Conservation (phyloP, 1,140 invertebrate species). For the Camponotus pennsylvanicus region DNA sequence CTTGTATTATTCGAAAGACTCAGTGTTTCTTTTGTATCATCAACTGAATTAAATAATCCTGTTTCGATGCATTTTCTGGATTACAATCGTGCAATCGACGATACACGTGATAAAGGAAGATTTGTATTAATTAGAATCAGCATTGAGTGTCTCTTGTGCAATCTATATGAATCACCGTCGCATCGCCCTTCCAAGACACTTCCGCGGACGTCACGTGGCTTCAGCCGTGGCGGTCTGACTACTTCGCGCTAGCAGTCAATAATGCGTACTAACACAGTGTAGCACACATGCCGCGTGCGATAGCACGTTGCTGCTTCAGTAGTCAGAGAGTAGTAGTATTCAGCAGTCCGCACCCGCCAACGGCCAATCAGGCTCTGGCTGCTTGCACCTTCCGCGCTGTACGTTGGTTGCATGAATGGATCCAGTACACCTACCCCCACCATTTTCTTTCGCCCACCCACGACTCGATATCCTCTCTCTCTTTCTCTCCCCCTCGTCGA, state of each 20-base stretch:
- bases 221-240: constrained; percentile 7
- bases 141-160: not conserved
- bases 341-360: constrained; percentile 58
- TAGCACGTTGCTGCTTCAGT: constrained; percentile 3
- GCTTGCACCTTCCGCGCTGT: constrained; percentile 72
- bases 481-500: constrained; percentile 20
- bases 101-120: too few relatives aligned
- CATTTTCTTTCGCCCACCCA: constrained; percentile 75
- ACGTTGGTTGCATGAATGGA: constrained; percentile 75
- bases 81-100: too few relatives aligned
- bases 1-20: too few relatives aligned
- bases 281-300: not conserved
- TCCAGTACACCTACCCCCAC: constrained; percentile 72
- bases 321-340: constrained; percentile 58
- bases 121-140: not conserved
- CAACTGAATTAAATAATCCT: not conserved
- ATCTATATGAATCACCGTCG: not conserved
- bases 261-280: not conserved
- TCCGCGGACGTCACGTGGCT: constrained; percentile 43
- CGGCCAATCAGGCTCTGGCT: constrained; percentile 72
- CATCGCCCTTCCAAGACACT: too few relatives aligned
- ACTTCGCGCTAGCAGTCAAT: not conserved
- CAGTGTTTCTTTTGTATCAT: not conserved
- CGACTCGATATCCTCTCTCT: constrained; percentile 59
- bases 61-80: not conserved